Evolutionary conservation across 2,888 invertebrate species (phyloP), one percentile per base, ranked within the genome.

Genomic region (Drosophila acutilabella): DNA sequence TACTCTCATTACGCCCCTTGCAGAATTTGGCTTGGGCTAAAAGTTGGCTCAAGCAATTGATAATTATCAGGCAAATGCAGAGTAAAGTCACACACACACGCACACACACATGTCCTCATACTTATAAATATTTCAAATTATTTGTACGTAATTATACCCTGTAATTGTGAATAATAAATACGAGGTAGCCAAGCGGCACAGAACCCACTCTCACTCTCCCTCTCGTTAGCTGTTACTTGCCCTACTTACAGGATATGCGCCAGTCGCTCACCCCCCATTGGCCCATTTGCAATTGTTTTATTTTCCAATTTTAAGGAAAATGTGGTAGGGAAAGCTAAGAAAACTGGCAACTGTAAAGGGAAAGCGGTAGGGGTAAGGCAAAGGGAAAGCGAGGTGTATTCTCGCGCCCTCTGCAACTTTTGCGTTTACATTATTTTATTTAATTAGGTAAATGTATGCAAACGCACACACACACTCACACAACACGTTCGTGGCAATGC

Each of bases 401-500:
- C 54, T 68, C 69, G 85, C 84, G 81, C 75, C 69, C 73, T 71
- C 70, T 71, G 73, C 73, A 89, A 88, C 75, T 86, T 81, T 85
- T 69, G 71, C 84, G 84, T 69, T 89, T 78, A 89, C 87, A 89
- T 89, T 85, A 89, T 85, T 89, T 89, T 89, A 85, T 89, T 89
- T 89, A 89, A 85, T 85, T 85, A 85, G 85, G 89, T 86, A 85
- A 89, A 89, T 89, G 90, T 85, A 89, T 89, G 85, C 88, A 87
- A 72, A 66, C 70, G 78, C 83, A 85, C 64, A 61, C 71, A 75
- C 41, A 62, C 56, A 42, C 59, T 38, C 23, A 33, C 38, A 41
- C 47, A 56, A 38, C 47, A 56, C 44, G 56, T 45, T 36, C 26
- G n/a, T 18, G 14, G 30, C 33, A 40, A 38, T 33, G 23, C 5